Percentiles rank a stretch among this genome's conserved stretches.
phyloP scores from a whole-genome alignment of 2,113 vertebrate species.

The Gorsachius goisagi region DNA sequence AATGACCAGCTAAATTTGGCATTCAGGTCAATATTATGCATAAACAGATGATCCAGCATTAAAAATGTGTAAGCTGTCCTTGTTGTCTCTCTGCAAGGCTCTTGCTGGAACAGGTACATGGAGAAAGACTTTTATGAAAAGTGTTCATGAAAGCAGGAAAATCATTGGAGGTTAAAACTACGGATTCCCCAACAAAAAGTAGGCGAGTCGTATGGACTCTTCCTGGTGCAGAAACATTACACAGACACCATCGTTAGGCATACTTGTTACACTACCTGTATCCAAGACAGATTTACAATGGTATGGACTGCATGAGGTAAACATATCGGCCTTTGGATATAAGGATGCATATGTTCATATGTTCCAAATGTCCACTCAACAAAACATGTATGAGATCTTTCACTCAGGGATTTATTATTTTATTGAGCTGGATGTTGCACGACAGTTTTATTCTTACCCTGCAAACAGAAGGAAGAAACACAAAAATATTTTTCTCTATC shows the following conservation, averaged over 20 bases:
- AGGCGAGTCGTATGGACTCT: not conserved
- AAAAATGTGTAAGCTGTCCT: not conserved
- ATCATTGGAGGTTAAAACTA: not conserved
- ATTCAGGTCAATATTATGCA: not conserved
- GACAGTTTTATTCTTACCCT: not conserved
- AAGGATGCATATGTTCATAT: not conserved
- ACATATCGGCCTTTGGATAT: not conserved
- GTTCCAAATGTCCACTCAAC: not conserved
- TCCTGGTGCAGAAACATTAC: not conserved
- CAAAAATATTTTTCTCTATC: not conserved
- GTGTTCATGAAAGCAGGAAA: not conserved
- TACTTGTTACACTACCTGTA: not conserved
- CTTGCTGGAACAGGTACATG: not conserved
- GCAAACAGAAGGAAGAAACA: not conserved
- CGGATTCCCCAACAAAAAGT: not conserved
- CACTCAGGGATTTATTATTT: not conserved
- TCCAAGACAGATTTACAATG: not conserved
- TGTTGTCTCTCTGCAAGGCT: not conserved
- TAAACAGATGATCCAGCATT: not conserved
- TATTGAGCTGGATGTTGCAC: not conserved
- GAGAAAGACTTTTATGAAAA: not conserved
- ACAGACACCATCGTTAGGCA: not conserved
- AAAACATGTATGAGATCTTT: not conserved
- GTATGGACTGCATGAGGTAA: not conserved
- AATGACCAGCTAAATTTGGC: not conserved